Percentiles rank a stretch among this genome's conserved stretches.
Conservation (phyloP, 2,888 invertebrate genomes). For the Bembecia ichneumoniformis region DNA sequence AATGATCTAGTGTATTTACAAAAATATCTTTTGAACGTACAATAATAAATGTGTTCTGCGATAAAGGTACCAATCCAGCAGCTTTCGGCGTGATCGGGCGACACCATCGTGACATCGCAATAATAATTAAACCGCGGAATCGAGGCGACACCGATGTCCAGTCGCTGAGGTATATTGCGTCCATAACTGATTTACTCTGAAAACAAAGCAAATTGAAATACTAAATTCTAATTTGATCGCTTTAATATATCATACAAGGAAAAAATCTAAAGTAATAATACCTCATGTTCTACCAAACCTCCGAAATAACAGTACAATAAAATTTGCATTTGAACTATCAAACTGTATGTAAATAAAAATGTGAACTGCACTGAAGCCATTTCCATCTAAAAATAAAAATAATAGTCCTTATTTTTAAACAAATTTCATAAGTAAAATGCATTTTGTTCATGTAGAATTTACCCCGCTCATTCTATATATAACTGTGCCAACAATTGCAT, state of each 20-base stretch:
- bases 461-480: slow-evolving; percentile 26
- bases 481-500: slow-evolving; percentile 18
- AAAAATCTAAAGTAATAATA: slow-evolving; percentile 10
- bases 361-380: neutral
- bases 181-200: slow-evolving; percentile 27
- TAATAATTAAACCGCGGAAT: slow-evolving; percentile 25
- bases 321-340: slow-evolving; percentile 15
- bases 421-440: neutral
- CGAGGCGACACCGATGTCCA: slow-evolving; percentile 30
- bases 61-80: slow-evolving; percentile 22
- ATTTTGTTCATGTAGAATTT: neutral
- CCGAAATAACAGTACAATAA: slow-evolving; percentile 33
- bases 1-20: no score
- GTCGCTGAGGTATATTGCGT: slow-evolving; percentile 25
- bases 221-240: no score
- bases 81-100: slow-evolving; percentile 20
- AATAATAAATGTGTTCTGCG: slow-evolving; percentile 24
- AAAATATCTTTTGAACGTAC: neutral
- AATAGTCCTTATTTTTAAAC: neutral
- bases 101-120: slow-evolving; percentile 35
- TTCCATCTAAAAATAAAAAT: no score
- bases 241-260: no score
- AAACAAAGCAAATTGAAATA: slow-evolving; percentile 3
- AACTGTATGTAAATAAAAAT: neutral
- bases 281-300: slow-evolving; percentile 28